Percentiles rank a stretch among this genome's conserved stretches.
These are phyloP conservation scores for Meloe dianella DNA, from an alignment of 2,888 invertebrate genomes.

Conservation along the genomic window DNA sequence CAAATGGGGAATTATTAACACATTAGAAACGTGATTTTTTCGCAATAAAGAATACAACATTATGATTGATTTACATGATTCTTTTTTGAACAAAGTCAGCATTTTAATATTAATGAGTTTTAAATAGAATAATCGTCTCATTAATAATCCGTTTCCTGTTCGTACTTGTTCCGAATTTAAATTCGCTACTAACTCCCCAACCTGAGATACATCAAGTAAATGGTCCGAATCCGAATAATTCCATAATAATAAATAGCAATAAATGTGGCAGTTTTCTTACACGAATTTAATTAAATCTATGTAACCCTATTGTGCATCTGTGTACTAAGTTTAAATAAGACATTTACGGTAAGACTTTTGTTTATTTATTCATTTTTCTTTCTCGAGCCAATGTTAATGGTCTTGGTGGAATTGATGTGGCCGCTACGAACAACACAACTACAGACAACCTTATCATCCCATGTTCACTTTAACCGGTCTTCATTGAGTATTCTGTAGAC, in stretches of 20 bases:
- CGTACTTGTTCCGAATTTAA: constrained; percentile 1
- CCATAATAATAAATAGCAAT: constrained; percentile 1
- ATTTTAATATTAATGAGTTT: not conserved
- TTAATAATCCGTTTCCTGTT: not conserved
- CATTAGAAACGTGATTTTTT: not conserved
- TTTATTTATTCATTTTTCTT: not conserved
- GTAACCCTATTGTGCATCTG: not conserved
- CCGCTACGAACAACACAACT: constrained; percentile 15
- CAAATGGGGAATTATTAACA: not conserved
- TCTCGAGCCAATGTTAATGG: no score
- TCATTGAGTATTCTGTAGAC: constrained; percentile 55
- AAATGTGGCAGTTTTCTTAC: not conserved
- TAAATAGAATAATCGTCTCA: constrained; percentile 4
- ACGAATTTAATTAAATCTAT: constrained; percentile 6
- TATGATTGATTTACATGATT: not conserved
- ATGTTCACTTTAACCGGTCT: constrained; percentile 30
- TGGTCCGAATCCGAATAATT: not conserved
- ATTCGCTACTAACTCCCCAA: not conserved
- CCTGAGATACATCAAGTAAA: not conserved
- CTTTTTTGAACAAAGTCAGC: not conserved
- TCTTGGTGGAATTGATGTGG: no score
- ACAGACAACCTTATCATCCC: not conserved
- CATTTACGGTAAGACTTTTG: not conserved
- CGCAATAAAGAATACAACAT: not conserved
- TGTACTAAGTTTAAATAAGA: not conserved